Base-by-base conservation (phyloP, 2,113 vertebrate species). In the Pituophis catenifer region DNA sequence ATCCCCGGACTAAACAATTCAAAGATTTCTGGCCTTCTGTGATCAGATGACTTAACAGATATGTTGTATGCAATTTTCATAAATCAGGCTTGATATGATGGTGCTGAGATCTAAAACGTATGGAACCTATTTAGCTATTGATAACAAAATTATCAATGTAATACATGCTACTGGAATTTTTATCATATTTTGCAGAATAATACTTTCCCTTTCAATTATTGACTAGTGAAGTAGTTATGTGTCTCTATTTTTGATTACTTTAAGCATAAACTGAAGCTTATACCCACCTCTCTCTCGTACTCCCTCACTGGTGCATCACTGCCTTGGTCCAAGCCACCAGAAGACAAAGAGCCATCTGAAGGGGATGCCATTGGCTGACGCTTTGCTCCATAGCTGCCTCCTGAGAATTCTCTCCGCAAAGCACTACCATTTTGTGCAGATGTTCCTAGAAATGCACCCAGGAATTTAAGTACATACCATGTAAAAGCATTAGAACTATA, bases 391-490 rank as follows among this genome's bases (percentile, higher is more conserved):
- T 99, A 99, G 97, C 98, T 99, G 19, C 99, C 98, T 1, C 99
- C 98, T 0, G 99, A 99, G 95, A 99, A 97, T 87, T 99, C 99
- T 94, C 99, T 97, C 95, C 98, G 98, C 90, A 99, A 88, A 0
- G 99, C 99, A 2, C 98, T 99, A 97, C 99, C 99, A 0, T 99
- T 99, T 97, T 99, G 99, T 0, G 99, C 98, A 0, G 99, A 98
- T 0, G 99, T 98, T 87, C 99, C 99, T 99, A 19, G 0, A 50
- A 94, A 90, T 0, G 0, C 0, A 3, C 0, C 0, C 1, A 87
- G 62, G 89, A 89, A 92, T 89, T 13, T 6, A 90, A 33, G 17
- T 1, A 21, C 2, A 17, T 62, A 6, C 94, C 0, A 8, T 0
- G 12, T 4, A 12, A 33, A 88, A 19, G 53, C 53, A 81, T 88